A percentile compares a stretch with the other conserved stretches of the same genome.
These are phyloP conservation scores for Trichomycterus rosablanca DNA, from an alignment of 2,113 vertebrate species.

Conservation along the genomic window DNA sequence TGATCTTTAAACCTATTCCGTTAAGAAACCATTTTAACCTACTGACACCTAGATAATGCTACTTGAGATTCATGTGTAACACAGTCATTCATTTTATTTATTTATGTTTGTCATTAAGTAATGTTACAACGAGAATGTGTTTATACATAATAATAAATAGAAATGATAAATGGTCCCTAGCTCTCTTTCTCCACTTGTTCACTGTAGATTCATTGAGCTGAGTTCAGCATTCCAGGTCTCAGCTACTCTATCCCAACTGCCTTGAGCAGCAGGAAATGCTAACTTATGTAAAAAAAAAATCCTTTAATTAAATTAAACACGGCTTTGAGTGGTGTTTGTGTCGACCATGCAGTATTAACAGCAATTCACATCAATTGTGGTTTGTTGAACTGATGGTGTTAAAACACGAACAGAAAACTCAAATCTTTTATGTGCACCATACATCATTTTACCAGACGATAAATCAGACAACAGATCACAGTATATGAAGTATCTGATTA, in stretches of 20 bases:
- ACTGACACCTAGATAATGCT: too few relatives aligned
- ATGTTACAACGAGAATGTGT: too few relatives aligned
- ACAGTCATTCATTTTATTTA: too few relatives aligned
- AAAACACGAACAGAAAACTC: constrained; percentile 36
- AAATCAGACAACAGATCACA: background rate
- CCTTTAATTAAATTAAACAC: constrained; percentile 58
- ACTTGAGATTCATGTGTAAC: too few relatives aligned
- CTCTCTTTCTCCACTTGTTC: constrained; percentile 37
- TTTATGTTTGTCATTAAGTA: too few relatives aligned
- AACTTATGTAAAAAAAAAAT: constrained; percentile 64
- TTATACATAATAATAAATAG: too few relatives aligned
- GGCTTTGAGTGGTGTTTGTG: constrained; percentile 52
- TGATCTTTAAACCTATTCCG: too few relatives aligned
- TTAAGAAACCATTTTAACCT: too few relatives aligned
- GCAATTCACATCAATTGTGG: constrained; percentile 20
- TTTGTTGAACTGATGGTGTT: constrained; percentile 53
- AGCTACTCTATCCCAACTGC: constrained; percentile 52
- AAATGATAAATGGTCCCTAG: constrained; percentile 39
- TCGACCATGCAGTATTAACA: constrained; percentile 48
- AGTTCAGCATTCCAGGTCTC: constrained; percentile 62
- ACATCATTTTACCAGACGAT: background rate
- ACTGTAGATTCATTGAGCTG: constrained; percentile 54
- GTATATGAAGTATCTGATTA: too few relatives aligned
- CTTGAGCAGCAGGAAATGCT: constrained; percentile 65
- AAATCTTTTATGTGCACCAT: constrained; percentile 1